A percentile compares a stretch with the other conserved stretches of the same genome.
Conservation (phyloP, 30 jellyfish, hydroid and myxozoan species). For the Catostylus mosaicus region DNA sequence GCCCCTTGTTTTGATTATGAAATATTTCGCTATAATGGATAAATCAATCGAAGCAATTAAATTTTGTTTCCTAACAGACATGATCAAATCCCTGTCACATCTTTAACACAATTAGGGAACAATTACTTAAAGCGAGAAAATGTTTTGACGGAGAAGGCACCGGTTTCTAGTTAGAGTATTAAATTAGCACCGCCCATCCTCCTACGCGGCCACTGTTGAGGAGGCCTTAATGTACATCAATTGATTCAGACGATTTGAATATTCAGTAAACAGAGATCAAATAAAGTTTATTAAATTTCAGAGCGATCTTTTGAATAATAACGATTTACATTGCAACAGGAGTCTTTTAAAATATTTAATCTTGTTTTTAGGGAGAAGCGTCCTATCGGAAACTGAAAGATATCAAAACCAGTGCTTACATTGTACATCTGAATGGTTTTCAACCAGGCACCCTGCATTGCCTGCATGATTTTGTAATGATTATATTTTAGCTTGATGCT, state of each 20-base stretch:
- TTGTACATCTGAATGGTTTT: too few species aligned
- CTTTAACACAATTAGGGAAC: background rate
- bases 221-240: background rate
- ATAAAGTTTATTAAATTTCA: conserved; percentile 1
- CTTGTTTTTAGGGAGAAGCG: background rate
- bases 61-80: too few species aligned
- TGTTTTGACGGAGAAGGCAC: background rate
- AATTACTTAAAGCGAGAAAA: background rate
- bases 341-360: background rate
- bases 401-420: too few species aligned
- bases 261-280: conserved; percentile 5
- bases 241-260: background rate
- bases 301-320: background rate
- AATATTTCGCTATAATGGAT: too few species aligned
- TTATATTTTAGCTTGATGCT: too few species aligned
- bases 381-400: too few species aligned
- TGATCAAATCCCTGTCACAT: background rate
- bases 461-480: too few species aligned
- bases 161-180: background rate
- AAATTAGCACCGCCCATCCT: background rate
- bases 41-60: too few species aligned
- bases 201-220: conserved; percentile 6
- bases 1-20: too few species aligned
- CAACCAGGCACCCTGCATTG: too few species aligned
- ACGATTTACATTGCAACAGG: background rate